phyloP scores from a whole-genome alignment of 2,888 invertebrate species.

The Pterostichus madidus region DNA sequence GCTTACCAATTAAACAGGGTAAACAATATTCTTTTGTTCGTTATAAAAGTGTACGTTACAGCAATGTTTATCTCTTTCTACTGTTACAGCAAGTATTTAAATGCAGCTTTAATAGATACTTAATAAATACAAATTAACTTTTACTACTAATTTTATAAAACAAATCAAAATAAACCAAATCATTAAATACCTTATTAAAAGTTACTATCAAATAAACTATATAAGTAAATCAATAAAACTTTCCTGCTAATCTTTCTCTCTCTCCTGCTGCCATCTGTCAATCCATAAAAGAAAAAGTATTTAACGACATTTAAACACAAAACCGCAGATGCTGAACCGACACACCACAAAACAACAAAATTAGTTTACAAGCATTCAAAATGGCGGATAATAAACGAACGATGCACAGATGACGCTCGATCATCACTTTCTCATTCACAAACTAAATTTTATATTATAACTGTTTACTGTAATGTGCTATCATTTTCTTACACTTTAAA shows the following conservation, averaged over 20 bases:
- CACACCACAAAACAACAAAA: conserved; percentile 7
- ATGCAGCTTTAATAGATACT: too few relatives aligned
- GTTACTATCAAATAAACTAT: conserved; percentile 23
- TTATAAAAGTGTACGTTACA: too few relatives aligned
- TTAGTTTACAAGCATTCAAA: conserved; percentile 31
- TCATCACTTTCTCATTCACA: conserved; percentile 58
- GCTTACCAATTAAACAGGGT: too few relatives aligned
- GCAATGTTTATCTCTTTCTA: too few relatives aligned
- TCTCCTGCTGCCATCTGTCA: conserved; percentile 5
- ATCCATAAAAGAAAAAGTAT: background rate
- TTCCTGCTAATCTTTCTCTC: background rate
- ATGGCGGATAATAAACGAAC: conserved; percentile 5
- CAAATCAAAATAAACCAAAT: too few relatives aligned
- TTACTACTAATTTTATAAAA: too few relatives aligned
- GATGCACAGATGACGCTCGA: conserved; percentile 37
- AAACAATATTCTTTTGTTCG: too few relatives aligned
- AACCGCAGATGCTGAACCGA: conserved; percentile 16
- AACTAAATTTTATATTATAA: conserved; percentile 27
- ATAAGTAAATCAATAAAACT: conserved; percentile 30
- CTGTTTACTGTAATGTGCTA: background rate
- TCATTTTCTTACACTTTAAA: background rate
- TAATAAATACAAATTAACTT: too few relatives aligned
- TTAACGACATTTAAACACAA: conserved; percentile 1
- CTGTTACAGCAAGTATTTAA: too few relatives aligned
- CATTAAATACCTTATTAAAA: too few relatives aligned